phyloP scores from a whole-genome alignment of 2,797 vertebrate genomes.

The Petrocephalus schoutedeni region DNA sequence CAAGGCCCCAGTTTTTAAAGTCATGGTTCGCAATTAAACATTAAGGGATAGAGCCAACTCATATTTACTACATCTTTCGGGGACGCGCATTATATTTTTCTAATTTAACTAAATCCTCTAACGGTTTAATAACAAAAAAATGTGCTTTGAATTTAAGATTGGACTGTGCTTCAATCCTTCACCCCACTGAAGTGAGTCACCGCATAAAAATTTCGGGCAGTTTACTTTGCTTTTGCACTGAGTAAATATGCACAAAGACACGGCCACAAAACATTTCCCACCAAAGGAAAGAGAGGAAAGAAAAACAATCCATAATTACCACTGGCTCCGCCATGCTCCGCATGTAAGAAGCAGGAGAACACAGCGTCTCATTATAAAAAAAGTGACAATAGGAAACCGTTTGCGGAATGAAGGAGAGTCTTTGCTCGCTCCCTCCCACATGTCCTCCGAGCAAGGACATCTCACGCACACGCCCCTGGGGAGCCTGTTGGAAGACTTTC shows the following conservation, averaged over 20 bases:
- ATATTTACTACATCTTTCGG: neutral
- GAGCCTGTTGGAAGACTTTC: neutral
- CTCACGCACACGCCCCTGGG: neutral
- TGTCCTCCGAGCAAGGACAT: constrained; percentile 7
- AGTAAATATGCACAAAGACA: constrained; percentile 1
- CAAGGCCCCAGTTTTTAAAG: neutral
- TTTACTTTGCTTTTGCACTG: neutral
- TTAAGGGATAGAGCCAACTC: neutral
- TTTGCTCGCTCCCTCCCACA: neutral
- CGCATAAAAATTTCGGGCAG: neutral
- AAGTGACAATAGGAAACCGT: neutral
- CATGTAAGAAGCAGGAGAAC: neutral
- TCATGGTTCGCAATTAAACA: neutral
- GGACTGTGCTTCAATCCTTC: neutral
- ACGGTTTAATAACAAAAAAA: neutral
- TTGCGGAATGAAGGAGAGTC: neutral
- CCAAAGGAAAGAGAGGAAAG: neutral
- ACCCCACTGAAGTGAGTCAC: neutral
- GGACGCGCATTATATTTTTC: neutral
- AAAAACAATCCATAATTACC: constrained; percentile 7
- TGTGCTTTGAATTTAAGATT: constrained; percentile 12
- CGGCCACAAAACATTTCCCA: constrained; percentile 1
- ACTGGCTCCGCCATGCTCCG: neutral
- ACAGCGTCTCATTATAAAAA: neutral
- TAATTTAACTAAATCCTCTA: constrained; percentile 6